Percentiles rank a stretch among this genome's conserved stretches.
Evolutionary conservation across 2,888 invertebrate genomes (phyloP).

Genomic region (Tachystola acroxantha): DNA sequence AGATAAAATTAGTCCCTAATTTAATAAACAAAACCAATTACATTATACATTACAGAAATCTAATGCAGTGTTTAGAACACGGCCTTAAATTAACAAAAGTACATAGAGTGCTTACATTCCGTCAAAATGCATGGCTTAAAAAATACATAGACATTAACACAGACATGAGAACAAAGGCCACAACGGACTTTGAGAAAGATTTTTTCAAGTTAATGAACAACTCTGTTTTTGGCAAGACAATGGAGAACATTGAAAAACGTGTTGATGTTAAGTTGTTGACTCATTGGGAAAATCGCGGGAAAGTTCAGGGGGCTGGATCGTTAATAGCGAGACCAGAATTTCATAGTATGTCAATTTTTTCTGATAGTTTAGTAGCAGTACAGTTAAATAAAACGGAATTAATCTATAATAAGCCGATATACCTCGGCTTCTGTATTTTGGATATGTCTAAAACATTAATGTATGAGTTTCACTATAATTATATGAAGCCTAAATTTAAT

Average conservation of each 20-base stretch:
- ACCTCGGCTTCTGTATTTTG: slow-evolving; percentile 18
- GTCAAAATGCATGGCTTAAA: slow-evolving; percentile 39
- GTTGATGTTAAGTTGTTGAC: too few species aligned
- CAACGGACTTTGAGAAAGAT: too few species aligned
- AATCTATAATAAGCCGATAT: slow-evolving; percentile 10
- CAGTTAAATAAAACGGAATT: slow-evolving; percentile 8
- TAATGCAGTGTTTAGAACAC: slow-evolving; percentile 20
- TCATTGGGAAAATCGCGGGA: slow-evolving; percentile 24
- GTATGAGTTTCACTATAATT: slow-evolving; percentile 19
- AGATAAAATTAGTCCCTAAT: slow-evolving; percentile 15
- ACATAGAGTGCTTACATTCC: slow-evolving; percentile 25
- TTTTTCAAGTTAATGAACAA: slow-evolving; percentile 48
- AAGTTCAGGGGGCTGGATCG: slow-evolving; percentile 22
- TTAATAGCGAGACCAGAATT: slow-evolving; percentile 29
- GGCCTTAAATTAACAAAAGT: slow-evolving; percentile 19
- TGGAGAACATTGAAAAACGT: too few species aligned
- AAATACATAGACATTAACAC: slow-evolving; percentile 46
- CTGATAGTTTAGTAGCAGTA: slow-evolving; percentile 20
- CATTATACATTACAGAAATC: slow-evolving; percentile 22
- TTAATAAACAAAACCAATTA: slow-evolving; percentile 19
- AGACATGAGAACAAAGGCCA: slow-evolving; percentile 33
- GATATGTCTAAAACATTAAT: too few species aligned
- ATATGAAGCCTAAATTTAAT: slow-evolving; percentile 16
- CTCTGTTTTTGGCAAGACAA: too few species aligned
- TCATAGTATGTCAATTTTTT: slow-evolving; percentile 28